Evolutionary conservation across 2,888 invertebrate species (phyloP).

Genomic region (Hirtodrosophila cameraria): DNA sequence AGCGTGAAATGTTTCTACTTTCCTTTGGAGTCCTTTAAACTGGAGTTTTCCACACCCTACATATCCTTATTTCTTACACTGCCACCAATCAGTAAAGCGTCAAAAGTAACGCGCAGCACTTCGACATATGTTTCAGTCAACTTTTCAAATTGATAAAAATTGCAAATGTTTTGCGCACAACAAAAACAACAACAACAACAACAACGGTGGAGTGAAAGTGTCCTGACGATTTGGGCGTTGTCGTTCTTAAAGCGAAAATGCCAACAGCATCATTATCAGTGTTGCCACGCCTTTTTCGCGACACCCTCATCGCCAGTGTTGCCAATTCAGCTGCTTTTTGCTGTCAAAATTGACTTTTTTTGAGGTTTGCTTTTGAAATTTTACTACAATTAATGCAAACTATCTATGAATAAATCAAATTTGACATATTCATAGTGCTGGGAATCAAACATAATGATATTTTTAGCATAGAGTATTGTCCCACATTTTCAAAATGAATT

Average conservation of each 20-base stretch:
- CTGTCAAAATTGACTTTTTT: too few relatives aligned
- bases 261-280: slow-evolving; percentile 57
- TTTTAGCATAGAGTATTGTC: too few relatives aligned
- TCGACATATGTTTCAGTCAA: slow-evolving; percentile 69
- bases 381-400: too few relatives aligned
- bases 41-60: neutral
- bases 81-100: slow-evolving; percentile 68
- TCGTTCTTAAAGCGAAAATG: slow-evolving; percentile 35
- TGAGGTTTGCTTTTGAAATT: too few relatives aligned
- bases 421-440: too few relatives aligned
- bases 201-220: slow-evolving; percentile 56
- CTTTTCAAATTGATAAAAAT: slow-evolving; percentile 70
- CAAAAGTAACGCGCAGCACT: slow-evolving; percentile 51
- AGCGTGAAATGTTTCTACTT: slow-evolving; percentile 7
- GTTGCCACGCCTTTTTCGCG: slow-evolving; percentile 46
- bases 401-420: too few relatives aligned
- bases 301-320: too few relatives aligned
- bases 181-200: slow-evolving; percentile 15
- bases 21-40: too few relatives aligned
- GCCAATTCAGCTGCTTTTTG: too few relatives aligned
- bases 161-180: slow-evolving; percentile 58
- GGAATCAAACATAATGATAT: too few relatives aligned
- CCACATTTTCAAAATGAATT: too few relatives aligned
- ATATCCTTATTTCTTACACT: slow-evolving; percentile 27
- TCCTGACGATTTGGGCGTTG: slow-evolving; percentile 66